phyloP scores from a whole-genome alignment of 2,797 vertebrate species.

The Linurgus olivaceus region DNA sequence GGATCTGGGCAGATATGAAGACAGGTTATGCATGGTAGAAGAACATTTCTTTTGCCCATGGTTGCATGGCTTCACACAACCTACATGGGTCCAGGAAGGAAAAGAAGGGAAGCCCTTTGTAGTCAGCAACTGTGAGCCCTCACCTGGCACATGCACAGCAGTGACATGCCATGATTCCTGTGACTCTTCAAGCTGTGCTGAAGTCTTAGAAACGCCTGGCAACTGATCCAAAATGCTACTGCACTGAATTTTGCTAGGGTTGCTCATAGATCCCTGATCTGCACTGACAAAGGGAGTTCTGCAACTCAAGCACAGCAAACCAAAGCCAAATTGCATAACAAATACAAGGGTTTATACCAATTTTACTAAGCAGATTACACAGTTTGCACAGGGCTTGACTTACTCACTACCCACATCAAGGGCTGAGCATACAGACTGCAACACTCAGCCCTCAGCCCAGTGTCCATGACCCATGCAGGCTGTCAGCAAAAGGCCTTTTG shows the following conservation, averaged over 20 bases:
- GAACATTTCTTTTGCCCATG: background rate
- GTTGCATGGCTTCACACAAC: background rate
- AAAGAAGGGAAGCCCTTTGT: background rate
- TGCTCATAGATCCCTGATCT: background rate
- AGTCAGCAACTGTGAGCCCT: background rate
- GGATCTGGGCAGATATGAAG: background rate
- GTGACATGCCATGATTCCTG: background rate
- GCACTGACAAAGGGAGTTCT: background rate
- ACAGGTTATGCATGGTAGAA: fast-evolving
- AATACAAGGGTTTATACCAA: background rate
- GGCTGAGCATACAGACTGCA: background rate
- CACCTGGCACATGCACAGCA: no score
- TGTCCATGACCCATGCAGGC: background rate
- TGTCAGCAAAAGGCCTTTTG: background rate
- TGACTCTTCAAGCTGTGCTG: background rate
- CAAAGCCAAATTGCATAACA: background rate
- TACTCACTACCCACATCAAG: background rate
- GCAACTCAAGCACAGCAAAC: background rate
- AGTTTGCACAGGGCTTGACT: background rate
- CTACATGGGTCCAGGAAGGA: background rate
- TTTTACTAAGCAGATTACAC: background rate
- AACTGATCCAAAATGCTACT: background rate
- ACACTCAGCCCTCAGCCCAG: background rate
- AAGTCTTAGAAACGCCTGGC: background rate
- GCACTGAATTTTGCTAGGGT: background rate